phyloP scores from a whole-genome alignment of 53 echinoderm and acorn worm genomes.

The Apostichopus leukothele region DNA sequence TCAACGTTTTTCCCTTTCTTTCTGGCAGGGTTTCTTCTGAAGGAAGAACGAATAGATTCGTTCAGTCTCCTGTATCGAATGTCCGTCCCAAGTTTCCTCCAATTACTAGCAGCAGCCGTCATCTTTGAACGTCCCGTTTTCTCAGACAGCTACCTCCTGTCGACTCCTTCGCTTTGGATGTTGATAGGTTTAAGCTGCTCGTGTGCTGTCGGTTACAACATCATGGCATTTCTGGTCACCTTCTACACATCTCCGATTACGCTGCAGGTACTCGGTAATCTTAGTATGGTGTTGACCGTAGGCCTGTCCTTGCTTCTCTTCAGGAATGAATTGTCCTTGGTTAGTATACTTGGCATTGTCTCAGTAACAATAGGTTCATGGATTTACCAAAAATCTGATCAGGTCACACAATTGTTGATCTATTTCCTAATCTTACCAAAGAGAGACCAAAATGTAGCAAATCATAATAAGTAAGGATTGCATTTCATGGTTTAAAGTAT shows the following conservation, averaged over 20 bases:
- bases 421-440: constrained; percentile 6
- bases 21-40: constrained; percentile 71
- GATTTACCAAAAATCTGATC: constrained; percentile 74
- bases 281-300: constrained; percentile 75
- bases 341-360: constrained; percentile 66
- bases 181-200: constrained; percentile 73
- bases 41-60: constrained; percentile 86
- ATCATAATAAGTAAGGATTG: background rate
- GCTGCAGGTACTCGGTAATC: constrained; percentile 78
- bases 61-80: constrained; percentile 93
- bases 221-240: constrained; percentile 87
- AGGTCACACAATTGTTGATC: constrained; percentile 44
- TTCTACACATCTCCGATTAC: constrained; percentile 92
- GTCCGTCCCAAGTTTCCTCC: constrained; percentile 84
- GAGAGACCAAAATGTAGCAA: background rate
- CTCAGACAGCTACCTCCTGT: constrained; percentile 47
- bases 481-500: no score
- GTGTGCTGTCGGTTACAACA: constrained; percentile 93
- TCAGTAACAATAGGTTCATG: constrained; percentile 69
- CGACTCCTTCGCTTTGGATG: constrained; percentile 52
- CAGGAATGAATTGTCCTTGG: constrained; percentile 75
- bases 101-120: constrained; percentile 62
- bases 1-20: background rate
- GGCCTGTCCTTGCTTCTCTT: constrained; percentile 79
- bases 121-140: constrained; percentile 77